A percentile compares a stretch with the other conserved stretches of the same genome.
Evolutionary conservation across 2,113 vertebrate species (phyloP).

Genomic region (Thunnus maccoyii): DNA sequence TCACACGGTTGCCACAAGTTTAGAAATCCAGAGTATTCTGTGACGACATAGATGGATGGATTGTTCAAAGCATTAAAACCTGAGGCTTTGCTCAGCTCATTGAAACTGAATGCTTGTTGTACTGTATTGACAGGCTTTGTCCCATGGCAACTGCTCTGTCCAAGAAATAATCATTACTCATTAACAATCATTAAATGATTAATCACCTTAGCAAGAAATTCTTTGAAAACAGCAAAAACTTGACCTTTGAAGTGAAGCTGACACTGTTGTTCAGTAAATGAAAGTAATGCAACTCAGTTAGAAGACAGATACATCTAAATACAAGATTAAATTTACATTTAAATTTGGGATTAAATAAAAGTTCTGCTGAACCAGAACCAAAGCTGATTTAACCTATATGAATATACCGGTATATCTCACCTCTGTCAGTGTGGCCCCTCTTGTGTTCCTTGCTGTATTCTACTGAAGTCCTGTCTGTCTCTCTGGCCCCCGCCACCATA

Average conservation of each 20-base stretch:
- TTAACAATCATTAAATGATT: conserved; percentile 63
- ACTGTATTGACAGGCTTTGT: conserved; percentile 47
- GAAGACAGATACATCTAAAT: neutral
- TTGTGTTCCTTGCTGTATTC: conserved; percentile 92
- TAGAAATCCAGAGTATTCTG: conserved; percentile 24
- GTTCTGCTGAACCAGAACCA: neutral
- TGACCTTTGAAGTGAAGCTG: conserved; percentile 38
- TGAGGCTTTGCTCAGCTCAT: neutral
- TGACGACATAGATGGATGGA: conserved; percentile 26
- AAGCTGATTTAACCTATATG: neutral
- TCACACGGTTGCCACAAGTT: conserved; percentile 18
- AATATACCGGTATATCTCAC: conserved; percentile 68
- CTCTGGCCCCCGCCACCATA: conserved; percentile 89
- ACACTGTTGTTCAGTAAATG: conserved; percentile 10
- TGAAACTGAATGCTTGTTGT: conserved; percentile 28
- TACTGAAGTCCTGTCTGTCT: conserved; percentile 91
- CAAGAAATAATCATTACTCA: conserved; percentile 62
- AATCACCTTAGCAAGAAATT: conserved; percentile 50
- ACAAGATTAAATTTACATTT: conserved; percentile 5
- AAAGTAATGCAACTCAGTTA: neutral
- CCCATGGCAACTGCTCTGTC: conserved; percentile 55
- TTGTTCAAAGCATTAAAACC: neutral
- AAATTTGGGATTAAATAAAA: neutral
- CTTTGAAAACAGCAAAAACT: conserved; percentile 32
- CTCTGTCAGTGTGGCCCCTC: conserved; percentile 93